Conservation (phyloP, 2,888 invertebrate genomes). For the Chaitophorus viminalis region DNA sequence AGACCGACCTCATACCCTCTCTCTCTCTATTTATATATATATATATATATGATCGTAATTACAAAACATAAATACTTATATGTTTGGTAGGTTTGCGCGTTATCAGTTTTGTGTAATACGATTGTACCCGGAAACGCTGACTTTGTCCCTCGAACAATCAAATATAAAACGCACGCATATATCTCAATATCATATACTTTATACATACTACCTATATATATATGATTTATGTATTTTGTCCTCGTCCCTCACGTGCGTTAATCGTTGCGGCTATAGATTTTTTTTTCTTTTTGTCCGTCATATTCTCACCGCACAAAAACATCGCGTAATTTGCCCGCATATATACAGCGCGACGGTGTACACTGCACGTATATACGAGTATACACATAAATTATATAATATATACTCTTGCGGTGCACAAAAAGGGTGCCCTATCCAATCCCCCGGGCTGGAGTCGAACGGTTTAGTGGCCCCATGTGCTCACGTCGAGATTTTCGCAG, state of each 20-base stretch:
- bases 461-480: conserved; percentile 36
- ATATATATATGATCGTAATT: too few species aligned
- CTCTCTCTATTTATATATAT: too few species aligned
- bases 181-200: background rate
- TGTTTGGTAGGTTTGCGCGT: background rate
- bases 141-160: background rate
- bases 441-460: conserved; percentile 50
- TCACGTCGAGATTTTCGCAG: conserved; percentile 18
- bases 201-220: too few species aligned
- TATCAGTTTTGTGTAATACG: background rate
- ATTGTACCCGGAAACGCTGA: background rate
- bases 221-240: too few species aligned
- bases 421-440: background rate
- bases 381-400: background rate
- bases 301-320: conserved; percentile 40
- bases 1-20: too few species aligned
- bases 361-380: too few species aligned
- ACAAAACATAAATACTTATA: too few species aligned
- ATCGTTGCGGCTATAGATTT: conserved; percentile 34
- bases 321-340: conserved; percentile 50
- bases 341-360: too few species aligned
- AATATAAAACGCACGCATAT: background rate
- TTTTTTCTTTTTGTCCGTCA: background rate
- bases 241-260: conserved; percentile 1
- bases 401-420: background rate